These are phyloP conservation scores for Rotaria socialis DNA, from an alignment of 2,888 invertebrate species.

Conservation along the genomic window DNA sequence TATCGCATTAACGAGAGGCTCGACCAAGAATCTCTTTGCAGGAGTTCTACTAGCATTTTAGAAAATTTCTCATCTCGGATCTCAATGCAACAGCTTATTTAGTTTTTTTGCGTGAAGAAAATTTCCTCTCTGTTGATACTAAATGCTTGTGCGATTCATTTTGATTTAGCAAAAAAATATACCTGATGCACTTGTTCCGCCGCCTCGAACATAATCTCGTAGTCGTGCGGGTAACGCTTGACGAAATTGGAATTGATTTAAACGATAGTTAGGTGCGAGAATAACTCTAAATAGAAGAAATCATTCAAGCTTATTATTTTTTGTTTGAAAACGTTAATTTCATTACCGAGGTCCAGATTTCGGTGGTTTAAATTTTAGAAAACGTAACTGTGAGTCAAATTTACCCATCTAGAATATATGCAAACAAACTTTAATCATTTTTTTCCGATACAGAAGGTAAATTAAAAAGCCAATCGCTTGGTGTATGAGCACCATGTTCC, in stretches of 20 bases:
- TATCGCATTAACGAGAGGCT: too few relatives aligned
- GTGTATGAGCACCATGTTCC: background rate
- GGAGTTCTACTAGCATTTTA: too few relatives aligned
- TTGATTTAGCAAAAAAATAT: background rate
- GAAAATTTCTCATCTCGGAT: too few relatives aligned
- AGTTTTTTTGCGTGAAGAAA: too few relatives aligned
- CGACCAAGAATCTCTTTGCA: too few relatives aligned
- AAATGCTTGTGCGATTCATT: too few relatives aligned
- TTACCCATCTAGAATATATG: background rate
- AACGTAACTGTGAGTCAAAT: constrained; percentile 5
- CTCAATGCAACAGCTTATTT: too few relatives aligned
- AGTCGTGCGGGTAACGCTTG: background rate
- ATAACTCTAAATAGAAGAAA: background rate
- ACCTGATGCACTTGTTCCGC: constrained; percentile 6
- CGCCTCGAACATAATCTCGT: constrained; percentile 20
- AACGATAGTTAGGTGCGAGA: background rate
- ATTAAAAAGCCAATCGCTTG: constrained; percentile 3
- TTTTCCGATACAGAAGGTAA: background rate
- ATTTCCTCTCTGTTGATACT: too few relatives aligned
- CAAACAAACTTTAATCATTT: background rate
- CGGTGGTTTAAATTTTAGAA: constrained; percentile 5
- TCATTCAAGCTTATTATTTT: too few relatives aligned
- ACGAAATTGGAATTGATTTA: constrained; percentile 30
- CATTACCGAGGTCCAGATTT: background rate
- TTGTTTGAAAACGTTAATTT: background rate